Percentiles rank a stretch among this genome's conserved stretches.
phyloP scores from a whole-genome alignment of 1,140 invertebrate species.

The Lamellibrachia luymesi region DNA sequence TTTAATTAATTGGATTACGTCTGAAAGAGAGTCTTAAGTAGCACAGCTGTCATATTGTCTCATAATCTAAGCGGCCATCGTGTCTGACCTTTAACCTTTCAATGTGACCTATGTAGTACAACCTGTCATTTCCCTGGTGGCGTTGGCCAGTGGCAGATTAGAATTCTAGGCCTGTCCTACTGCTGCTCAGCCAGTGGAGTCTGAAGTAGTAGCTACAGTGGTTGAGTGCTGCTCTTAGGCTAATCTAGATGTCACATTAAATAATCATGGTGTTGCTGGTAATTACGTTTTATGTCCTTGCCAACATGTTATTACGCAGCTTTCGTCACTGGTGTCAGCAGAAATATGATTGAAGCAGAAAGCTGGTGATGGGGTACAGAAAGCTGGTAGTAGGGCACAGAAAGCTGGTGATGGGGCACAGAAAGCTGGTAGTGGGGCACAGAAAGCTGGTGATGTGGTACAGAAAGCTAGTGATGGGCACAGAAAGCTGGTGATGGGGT shows the following conservation, averaged over 20 bases:
- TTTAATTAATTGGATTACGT: neutral
- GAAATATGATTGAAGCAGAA: neutral
- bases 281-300: too few relatives aligned
- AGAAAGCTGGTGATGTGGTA: too few relatives aligned
- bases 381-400: too few relatives aligned
- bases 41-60: neutral
- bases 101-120: neutral
- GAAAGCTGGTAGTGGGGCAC: too few relatives aligned
- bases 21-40: neutral
- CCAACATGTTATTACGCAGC: neutral
- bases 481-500: too few relatives aligned
- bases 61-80: neutral
- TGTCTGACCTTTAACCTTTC: neutral
- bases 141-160: neutral
- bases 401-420: too few relatives aligned
- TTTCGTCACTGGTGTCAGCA: neutral
- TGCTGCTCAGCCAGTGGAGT: neutral
- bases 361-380: too few relatives aligned
- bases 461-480: too few relatives aligned
- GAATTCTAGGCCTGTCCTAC: neutral
- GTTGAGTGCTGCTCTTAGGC: neutral
- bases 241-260: neutral
- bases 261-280: neutral
- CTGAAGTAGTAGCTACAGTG: neutral
- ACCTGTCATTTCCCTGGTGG: neutral